Evolutionary conservation across 2,113 vertebrate genomes (phyloP).

Genomic region (Nanorana parkeri): DNA sequence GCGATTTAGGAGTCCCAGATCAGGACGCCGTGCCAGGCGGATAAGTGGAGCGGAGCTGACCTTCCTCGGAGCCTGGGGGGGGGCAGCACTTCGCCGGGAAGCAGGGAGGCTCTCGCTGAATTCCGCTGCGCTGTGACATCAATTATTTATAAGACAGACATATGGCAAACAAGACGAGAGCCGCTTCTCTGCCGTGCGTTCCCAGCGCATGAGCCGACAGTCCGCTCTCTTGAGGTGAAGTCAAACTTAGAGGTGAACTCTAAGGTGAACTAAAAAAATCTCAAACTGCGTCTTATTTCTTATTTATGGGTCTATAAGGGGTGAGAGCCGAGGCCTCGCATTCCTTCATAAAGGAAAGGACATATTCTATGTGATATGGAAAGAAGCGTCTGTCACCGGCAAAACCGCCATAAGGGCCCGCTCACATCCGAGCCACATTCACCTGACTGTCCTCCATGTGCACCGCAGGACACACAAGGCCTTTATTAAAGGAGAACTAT

Average conservation of each 20-base stretch:
- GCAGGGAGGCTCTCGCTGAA: not conserved
- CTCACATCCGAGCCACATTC: not conserved
- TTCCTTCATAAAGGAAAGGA: not conserved
- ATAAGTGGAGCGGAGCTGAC: conserved; percentile 12
- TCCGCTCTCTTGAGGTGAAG: conserved; percentile 38
- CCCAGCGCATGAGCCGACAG: not conserved
- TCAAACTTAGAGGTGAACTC: conserved; percentile 53
- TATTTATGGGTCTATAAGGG: not conserved
- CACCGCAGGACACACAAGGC: not conserved
- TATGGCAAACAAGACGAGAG: conserved; percentile 23
- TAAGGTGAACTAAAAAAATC: not conserved
- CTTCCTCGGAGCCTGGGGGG: conserved; percentile 12
- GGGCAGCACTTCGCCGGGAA: not conserved
- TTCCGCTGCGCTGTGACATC: not conserved
- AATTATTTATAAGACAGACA: conserved; percentile 53
- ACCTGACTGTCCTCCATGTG: not conserved
- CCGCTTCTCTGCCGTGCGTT: not conserved
- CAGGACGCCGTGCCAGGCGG: conserved; percentile 34
- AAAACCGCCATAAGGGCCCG: not conserved
- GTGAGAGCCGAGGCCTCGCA: not conserved
- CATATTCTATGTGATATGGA: not conserved
- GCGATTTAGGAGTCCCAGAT: conserved; percentile 37
- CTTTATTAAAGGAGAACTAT: too few species aligned
- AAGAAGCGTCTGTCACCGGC: too few species aligned
- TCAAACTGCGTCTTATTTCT: conserved; percentile 25